Conservation (phyloP, 2,113 vertebrate genomes). For the Myrmophylax atrothorax region DNA sequence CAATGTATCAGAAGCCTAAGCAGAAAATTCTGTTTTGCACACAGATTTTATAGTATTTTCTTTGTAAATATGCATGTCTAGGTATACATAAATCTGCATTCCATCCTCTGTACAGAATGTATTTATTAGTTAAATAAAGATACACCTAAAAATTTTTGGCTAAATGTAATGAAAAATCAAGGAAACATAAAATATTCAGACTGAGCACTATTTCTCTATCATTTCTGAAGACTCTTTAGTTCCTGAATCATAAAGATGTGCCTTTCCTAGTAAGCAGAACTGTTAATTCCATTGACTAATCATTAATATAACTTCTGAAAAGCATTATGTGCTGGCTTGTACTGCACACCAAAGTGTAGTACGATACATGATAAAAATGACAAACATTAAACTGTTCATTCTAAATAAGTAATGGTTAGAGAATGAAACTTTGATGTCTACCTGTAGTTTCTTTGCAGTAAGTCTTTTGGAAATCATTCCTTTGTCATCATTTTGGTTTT, state of each 20-base stretch:
- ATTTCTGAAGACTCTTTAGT: not conserved
- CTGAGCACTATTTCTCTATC: not conserved
- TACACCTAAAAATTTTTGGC: not conserved
- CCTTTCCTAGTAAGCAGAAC: not conserved
- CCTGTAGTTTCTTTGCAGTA: constrained; percentile 93
- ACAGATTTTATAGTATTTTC: not conserved
- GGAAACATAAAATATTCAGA: not conserved
- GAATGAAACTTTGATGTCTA: constrained; percentile 46
- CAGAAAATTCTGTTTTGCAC: not conserved
- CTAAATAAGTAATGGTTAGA: not conserved
- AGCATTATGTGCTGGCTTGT: not conserved
- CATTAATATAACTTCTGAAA: not conserved
- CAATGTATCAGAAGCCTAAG: not conserved
- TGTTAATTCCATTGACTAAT: not conserved
- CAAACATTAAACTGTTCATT: not conserved
- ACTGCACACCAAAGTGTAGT: not conserved
- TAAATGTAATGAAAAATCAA: not conserved
- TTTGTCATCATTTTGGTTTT: constrained; percentile 84
- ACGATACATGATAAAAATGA: not conserved
- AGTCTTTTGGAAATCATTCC: constrained; percentile 91
- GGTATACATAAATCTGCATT: not conserved
- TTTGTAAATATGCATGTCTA: not conserved
- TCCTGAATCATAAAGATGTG: not conserved
- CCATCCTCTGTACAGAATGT: accelerated
- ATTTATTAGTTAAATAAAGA: not conserved